Percentiles rank a stretch among this genome's conserved stretches.
These are phyloP conservation scores for Muscicapa adusta DNA, from an alignment of 2,113 vertebrate species.

Conservation along the genomic window DNA sequence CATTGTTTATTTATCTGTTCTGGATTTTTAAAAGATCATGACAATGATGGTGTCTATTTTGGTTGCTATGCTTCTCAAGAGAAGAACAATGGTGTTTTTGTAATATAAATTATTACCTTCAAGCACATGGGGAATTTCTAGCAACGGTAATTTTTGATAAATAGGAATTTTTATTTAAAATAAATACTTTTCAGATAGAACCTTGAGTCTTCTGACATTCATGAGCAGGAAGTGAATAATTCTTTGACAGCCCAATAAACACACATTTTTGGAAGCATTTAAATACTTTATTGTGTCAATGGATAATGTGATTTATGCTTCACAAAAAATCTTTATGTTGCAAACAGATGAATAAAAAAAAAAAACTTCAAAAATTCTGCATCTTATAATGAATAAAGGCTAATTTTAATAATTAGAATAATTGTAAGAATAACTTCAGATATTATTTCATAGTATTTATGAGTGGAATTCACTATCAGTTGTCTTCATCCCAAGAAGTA, in stretches of 20 bases:
- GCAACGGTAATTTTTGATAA: background rate
- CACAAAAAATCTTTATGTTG: background rate
- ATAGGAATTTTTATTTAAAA: background rate
- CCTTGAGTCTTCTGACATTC: background rate
- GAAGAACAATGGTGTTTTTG: background rate
- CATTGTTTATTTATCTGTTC: background rate
- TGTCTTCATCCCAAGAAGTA: background rate
- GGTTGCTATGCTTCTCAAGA: background rate
- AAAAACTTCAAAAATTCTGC: fast-evolving
- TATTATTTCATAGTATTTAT: background rate
- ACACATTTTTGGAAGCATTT: background rate
- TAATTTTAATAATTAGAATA: background rate
- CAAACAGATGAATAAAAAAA: background rate
- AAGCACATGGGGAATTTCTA: background rate
- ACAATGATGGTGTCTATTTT: background rate
- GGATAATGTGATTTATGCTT: background rate
- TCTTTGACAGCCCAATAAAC: background rate
- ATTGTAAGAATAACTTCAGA: background rate
- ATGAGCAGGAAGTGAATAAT: background rate
- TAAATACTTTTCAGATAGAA: background rate
- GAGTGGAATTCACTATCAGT: background rate
- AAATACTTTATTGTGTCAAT: background rate
- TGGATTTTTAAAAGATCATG: background rate
- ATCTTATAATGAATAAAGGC: background rate
- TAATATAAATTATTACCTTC: background rate